A percentile compares a stretch with the other conserved stretches of the same genome.
Evolutionary conservation across 2,113 vertebrate genomes (phyloP).

Genomic region (Ptyas mucosa): DNA sequence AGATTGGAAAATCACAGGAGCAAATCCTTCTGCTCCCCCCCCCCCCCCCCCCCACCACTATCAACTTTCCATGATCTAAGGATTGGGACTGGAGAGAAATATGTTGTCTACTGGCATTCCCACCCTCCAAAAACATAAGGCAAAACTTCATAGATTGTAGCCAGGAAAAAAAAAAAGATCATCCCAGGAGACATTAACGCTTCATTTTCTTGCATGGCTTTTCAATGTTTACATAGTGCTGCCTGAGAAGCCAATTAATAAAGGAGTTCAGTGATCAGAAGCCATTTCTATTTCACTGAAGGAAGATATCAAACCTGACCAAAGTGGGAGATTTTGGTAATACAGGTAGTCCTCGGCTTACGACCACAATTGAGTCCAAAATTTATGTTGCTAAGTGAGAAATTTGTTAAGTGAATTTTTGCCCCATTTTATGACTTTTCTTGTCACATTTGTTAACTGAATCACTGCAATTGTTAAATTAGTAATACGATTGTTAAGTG

Average conservation of each 20-base stretch:
- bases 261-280: conserved; percentile 10
- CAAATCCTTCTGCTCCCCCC: neutral
- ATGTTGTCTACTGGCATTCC: neutral
- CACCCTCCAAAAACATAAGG: neutral
- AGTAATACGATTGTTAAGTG: no score
- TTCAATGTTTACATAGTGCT: conserved; percentile 32
- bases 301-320: neutral
- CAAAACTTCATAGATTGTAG: conserved; percentile 3
- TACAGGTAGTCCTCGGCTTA: no score
- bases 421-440: no score
- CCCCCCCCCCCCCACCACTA: no score
- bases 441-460: no score
- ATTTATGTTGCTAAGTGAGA: no score
- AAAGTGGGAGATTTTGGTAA: no score
- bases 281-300: conserved; percentile 9
- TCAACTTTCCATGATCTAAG: neutral
- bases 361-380: no score
- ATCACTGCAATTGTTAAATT: no score
- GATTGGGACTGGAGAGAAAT: neutral
- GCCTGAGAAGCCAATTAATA: neutral
- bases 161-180: no score
- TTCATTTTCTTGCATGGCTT: conserved; percentile 41
- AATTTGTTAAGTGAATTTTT: no score
- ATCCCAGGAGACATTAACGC: conserved; percentile 50
- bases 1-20: neutral